A percentile compares a stretch with the other conserved stretches of the same genome.
Conservation (phyloP, 2,888 invertebrate genomes). For the Dynastes grantii region DNA sequence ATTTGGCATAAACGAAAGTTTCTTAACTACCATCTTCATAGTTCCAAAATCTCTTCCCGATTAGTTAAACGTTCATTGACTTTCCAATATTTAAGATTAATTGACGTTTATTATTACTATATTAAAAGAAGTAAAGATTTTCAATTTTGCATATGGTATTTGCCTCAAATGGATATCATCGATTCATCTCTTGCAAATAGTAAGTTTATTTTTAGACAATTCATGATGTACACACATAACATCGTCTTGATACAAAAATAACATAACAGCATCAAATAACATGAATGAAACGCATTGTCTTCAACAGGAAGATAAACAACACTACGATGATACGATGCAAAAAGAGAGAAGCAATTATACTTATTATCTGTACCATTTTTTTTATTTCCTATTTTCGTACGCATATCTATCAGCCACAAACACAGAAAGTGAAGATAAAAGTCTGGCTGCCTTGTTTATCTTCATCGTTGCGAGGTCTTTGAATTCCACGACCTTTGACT, state of each 20-base stretch:
- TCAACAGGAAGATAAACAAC: conserved; percentile 21
- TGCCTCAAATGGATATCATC: neutral
- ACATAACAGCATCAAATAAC: neutral
- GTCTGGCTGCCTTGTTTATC: neutral
- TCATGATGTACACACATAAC: neutral
- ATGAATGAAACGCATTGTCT: conserved; percentile 7
- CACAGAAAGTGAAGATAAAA: too few relatives aligned
- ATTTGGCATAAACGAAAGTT: too few relatives aligned
- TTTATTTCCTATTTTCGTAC: neutral
- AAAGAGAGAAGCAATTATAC: neutral
- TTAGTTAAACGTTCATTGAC: too few relatives aligned
- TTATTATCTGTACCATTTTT: too few relatives aligned
- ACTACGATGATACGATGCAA: neutral
- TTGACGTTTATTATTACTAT: too few relatives aligned
- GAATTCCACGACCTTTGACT: conserved; percentile 35
- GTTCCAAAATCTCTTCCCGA: too few relatives aligned
- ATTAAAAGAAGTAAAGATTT: too few relatives aligned
- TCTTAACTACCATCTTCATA: too few relatives aligned
- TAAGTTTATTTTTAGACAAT: conserved; percentile 3
- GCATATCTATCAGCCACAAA: too few relatives aligned
- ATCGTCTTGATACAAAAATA: neutral
- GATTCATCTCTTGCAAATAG: neutral
- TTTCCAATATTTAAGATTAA: too few relatives aligned
- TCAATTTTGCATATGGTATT: too few relatives aligned
- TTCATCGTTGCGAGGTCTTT: conserved; percentile 23